phyloP scores from a whole-genome alignment of 2,113 vertebrate species.

The Crotalus viridis region DNA sequence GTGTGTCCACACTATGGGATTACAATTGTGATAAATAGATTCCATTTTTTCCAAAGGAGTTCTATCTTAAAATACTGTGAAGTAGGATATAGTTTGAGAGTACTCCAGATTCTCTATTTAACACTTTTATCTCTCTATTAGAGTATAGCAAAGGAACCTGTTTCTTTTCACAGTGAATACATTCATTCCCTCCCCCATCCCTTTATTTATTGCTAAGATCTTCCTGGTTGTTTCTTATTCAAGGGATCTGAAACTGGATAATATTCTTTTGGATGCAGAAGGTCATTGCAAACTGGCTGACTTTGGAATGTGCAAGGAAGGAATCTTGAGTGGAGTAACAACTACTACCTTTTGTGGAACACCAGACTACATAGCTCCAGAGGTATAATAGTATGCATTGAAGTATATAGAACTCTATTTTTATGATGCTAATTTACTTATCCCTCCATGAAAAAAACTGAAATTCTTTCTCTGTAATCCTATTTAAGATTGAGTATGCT shows the following conservation, averaged over 20 bases:
- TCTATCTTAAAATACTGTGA: not conserved
- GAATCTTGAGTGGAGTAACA: slow-evolving; percentile 92
- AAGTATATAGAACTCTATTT: not conserved
- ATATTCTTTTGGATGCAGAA: slow-evolving; percentile 97
- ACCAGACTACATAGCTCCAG: slow-evolving; percentile 96
- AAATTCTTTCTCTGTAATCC: not conserved
- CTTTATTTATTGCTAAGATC: not conserved
- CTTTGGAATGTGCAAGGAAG: slow-evolving; percentile 99
- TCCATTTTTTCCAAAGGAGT: not conserved
- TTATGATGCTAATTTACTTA: not conserved
- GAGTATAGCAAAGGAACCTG: not conserved
- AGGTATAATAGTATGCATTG: slow-evolving; percentile 74
- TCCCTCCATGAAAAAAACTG: not conserved
- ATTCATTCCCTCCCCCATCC: no score
- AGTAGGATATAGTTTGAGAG: not conserved
- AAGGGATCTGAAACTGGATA: slow-evolving; percentile 99
- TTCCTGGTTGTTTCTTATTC: slow-evolving; percentile 34
- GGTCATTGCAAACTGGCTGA: slow-evolving; percentile 98
- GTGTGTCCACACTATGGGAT: not conserved
- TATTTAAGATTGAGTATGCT: not conserved
- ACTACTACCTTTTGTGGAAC: slow-evolving; percentile 98
- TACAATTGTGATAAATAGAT: not conserved
- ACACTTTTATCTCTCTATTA: not conserved
- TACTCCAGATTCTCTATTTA: not conserved
- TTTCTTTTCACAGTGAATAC: not conserved